Conservation (phyloP, 2,888 invertebrate genomes). For the Odontocolon sp. region DNA sequence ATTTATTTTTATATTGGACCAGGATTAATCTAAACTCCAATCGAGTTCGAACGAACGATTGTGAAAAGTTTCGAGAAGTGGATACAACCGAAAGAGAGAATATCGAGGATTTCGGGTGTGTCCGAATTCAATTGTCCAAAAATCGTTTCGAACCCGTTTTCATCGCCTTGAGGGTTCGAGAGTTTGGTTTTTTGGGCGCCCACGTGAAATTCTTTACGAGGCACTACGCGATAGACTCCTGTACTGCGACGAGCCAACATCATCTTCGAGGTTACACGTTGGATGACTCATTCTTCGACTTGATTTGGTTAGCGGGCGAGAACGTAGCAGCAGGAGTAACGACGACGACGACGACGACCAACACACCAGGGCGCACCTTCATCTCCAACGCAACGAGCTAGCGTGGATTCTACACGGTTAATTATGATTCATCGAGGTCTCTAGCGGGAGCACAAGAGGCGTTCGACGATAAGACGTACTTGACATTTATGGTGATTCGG, state of each 20-base stretch:
- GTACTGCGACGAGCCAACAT: background rate
- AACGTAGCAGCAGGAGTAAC: constrained; percentile 28
- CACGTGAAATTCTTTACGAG: constrained; percentile 9
- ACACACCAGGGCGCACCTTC: constrained; percentile 64
- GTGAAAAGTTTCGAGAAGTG: no score
- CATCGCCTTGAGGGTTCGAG: background rate
- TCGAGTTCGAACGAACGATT: background rate
- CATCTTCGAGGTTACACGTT: constrained; percentile 25
- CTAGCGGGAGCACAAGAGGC: constrained; percentile 24
- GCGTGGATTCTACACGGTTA: constrained; percentile 66
- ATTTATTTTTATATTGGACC: background rate
- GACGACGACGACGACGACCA: constrained; percentile 14
- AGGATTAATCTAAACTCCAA: background rate
- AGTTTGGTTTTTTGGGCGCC: constrained; percentile 30
- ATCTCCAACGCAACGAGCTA: constrained; percentile 49
- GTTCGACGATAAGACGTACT: constrained; percentile 9
- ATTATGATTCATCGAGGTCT: constrained; percentile 69
- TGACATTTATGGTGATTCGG: constrained; percentile 48
- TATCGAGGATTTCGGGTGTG: background rate
- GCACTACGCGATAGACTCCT: background rate
- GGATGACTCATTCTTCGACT: constrained; percentile 59
- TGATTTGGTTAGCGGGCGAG: constrained; percentile 61
- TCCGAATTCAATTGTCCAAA: background rate
- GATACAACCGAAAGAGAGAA: background rate
- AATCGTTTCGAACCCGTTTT: background rate